phyloP scores from a whole-genome alignment of 2,888 invertebrate genomes.

The Prosopocoilus inquinatus region DNA sequence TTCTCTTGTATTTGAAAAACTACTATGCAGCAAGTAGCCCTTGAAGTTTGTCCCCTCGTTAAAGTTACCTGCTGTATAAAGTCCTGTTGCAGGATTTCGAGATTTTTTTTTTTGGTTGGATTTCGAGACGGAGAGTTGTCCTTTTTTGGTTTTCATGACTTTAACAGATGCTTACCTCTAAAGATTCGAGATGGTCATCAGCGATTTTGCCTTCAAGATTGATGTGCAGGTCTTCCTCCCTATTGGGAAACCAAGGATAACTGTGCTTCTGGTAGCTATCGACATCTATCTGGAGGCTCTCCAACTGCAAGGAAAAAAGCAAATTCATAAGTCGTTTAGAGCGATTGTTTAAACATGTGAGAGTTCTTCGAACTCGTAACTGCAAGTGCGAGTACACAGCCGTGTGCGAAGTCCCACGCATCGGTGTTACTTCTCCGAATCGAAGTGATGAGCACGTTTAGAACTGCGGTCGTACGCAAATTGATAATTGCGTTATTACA shows the following conservation, averaged over 20 bases:
- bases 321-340: no score
- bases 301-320: no score
- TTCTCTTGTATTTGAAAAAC: no score
- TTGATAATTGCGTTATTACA: conserved; percentile 1
- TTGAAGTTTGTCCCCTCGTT: no score
- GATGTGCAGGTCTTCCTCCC: conserved; percentile 51
- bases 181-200: conserved; percentile 45
- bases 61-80: no score
- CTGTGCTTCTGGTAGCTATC: not conserved
- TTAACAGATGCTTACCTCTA: conserved; percentile 48
- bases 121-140: no score
- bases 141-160: no score
- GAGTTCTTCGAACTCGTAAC: conserved; percentile 27
- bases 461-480: conserved; percentile 1
- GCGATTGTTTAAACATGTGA: not conserved
- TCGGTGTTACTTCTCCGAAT: not conserved
- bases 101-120: no score
- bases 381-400: conserved; percentile 15
- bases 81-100: no score
- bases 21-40: no score
- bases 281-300: no score
- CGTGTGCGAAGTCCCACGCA: not conserved
- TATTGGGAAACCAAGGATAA: conserved; percentile 37
- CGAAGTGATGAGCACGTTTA: not conserved
- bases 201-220: conserved; percentile 49